phyloP scores from a whole-genome alignment of 2,888 invertebrate genomes.

The Stenchaetothrips biformis region DNA sequence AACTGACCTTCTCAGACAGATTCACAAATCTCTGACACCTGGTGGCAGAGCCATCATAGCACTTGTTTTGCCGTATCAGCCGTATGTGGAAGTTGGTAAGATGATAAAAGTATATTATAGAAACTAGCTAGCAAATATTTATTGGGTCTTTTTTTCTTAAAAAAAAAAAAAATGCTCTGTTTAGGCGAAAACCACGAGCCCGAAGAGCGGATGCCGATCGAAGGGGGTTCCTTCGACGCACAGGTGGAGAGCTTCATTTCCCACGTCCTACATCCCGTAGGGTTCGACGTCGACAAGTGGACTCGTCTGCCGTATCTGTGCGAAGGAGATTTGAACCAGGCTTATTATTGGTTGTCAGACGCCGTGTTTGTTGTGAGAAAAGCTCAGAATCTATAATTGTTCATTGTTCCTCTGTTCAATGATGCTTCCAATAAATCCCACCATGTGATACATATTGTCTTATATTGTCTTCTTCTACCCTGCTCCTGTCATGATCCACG shows the following conservation, averaged over 20 bases:
- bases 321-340: constrained; percentile 89
- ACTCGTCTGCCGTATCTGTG: constrained; percentile 91
- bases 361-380: constrained; percentile 72
- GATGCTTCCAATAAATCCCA: no score
- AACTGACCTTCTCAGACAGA: constrained; percentile 67
- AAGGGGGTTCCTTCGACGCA: constrained; percentile 66
- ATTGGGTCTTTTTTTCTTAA: constrained; percentile 11
- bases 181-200: constrained; percentile 62
- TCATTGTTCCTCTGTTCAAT: no score
- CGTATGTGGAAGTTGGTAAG: constrained; percentile 85
- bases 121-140: not conserved
- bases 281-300: constrained; percentile 77
- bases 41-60: constrained; percentile 79
- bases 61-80: constrained; percentile 86
- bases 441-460: no score
- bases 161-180: constrained; percentile 8
- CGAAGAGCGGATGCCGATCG: constrained; percentile 62
- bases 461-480: no score
- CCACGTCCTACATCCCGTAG: constrained; percentile 59
- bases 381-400: no score
- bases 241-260: constrained; percentile 69
- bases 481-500: no score
- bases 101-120: constrained; percentile 27
- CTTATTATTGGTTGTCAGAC: constrained; percentile 88
- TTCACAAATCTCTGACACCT: constrained; percentile 64